Conservation (phyloP, 2,797 vertebrate species). For the Lepilemur ruficaudatus region DNA sequence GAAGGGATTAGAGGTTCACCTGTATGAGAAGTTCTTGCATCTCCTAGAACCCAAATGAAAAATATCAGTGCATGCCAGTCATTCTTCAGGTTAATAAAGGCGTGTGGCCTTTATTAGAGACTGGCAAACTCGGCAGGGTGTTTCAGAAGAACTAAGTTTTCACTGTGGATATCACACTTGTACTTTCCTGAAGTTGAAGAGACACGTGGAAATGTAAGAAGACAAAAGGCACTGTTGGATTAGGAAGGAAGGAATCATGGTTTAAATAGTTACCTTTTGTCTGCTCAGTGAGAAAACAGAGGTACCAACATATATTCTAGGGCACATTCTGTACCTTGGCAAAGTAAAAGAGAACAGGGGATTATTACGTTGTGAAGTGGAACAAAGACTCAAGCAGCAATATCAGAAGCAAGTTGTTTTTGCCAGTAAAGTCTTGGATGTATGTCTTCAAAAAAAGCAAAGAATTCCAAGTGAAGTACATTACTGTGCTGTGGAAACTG, state of each 20-base stretch:
- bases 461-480: not conserved
- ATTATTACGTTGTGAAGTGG: not conserved
- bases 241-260: not conserved
- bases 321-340: not conserved
- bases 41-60: not conserved
- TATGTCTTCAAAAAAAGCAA: constrained; percentile 31
- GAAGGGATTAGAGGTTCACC: not conserved
- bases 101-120: not conserved
- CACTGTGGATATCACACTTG: not conserved
- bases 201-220: not conserved
- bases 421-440: not conserved
- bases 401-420: not conserved
- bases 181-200: constrained; percentile 27
- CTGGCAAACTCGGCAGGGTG: not conserved
- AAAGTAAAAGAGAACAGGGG: not conserved
- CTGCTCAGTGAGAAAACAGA: not conserved
- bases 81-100: not conserved
- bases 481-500: constrained; percentile 8
- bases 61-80: not conserved
- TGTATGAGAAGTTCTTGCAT: not conserved
- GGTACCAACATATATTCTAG: not conserved
- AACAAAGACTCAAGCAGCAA: not conserved
- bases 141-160: not conserved
- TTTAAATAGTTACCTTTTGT: not conserved
- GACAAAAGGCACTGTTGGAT: not conserved